These are phyloP conservation scores for Apus apus DNA, from an alignment of 2,113 vertebrate species.

Conservation along the genomic window DNA sequence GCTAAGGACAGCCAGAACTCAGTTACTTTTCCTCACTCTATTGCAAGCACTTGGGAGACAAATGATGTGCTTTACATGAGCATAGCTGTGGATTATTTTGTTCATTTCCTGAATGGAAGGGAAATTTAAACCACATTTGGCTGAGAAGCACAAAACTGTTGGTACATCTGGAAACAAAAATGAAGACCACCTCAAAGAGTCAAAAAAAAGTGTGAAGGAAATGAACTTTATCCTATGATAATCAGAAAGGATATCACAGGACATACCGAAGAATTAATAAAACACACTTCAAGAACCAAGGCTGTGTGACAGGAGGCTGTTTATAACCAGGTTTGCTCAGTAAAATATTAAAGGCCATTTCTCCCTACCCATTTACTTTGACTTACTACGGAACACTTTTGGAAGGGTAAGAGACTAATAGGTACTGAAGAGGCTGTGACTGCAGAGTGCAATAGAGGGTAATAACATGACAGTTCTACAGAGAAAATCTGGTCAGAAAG, in stretches of 20 bases:
- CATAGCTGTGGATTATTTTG: conserved; percentile 24
- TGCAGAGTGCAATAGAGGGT: conserved; percentile 17
- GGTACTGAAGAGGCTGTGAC: conserved; percentile 1
- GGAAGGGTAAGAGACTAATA: conserved; percentile 25
- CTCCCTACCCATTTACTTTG: conserved; percentile 37
- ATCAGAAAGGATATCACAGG: conserved; percentile 39
- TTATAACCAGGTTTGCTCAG: conserved; percentile 23
- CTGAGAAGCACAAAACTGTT: conserved; percentile 3
- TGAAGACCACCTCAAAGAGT: conserved; percentile 57
- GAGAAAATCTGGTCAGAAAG: conserved; percentile 29
- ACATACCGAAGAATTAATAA: conserved; percentile 57
- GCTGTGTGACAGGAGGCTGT: conserved; percentile 1
- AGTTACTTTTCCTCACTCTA: neutral
- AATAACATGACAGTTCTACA: neutral
- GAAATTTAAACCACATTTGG: conserved; percentile 51
- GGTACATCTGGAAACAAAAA: conserved; percentile 57
- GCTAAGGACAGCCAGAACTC: neutral
- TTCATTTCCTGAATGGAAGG: conserved; percentile 46
- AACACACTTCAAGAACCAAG: conserved; percentile 30
- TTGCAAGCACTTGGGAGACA: conserved; percentile 19
- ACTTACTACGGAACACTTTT: conserved; percentile 27
- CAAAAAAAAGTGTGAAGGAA: conserved; percentile 61
- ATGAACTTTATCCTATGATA: conserved; percentile 17
- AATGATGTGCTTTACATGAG: conserved; percentile 39
- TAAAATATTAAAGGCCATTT: conserved; percentile 56